Conservation (phyloP, 1,140 invertebrate genomes). For the Cardiocondyla obscurior region DNA sequence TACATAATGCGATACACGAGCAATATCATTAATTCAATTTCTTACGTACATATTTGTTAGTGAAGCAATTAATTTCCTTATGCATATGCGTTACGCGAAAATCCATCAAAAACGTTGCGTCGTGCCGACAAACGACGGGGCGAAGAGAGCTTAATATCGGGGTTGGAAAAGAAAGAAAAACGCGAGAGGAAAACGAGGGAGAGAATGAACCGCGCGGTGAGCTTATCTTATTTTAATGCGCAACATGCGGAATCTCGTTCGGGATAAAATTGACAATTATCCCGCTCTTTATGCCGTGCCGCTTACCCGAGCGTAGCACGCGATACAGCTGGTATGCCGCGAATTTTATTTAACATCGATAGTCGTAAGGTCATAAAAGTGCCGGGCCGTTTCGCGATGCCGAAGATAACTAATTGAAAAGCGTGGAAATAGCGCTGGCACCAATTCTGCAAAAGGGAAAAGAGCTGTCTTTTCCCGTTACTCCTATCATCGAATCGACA, state of each 20-base stretch:
- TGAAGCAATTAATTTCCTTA: no score
- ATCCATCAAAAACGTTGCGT: constrained; percentile 10
- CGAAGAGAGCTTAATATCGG: constrained; percentile 8
- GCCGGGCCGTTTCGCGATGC: background rate
- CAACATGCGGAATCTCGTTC: constrained; percentile 15
- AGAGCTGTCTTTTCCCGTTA: background rate
- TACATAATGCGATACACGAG: no score
- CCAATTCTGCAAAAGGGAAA: background rate
- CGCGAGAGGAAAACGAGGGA: background rate
- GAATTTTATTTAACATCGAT: constrained; percentile 54
- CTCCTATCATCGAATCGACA: background rate
- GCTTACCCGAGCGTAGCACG: constrained; percentile 18
- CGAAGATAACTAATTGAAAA: constrained; percentile 49
- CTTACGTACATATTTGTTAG: no score
- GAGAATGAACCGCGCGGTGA: constrained; percentile 10
- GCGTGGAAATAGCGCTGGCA: constrained; percentile 16
- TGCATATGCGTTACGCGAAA: no score
- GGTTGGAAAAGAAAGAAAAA: constrained; percentile 6
- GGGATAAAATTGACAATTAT: constrained; percentile 57
- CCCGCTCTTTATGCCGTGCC: constrained; percentile 39
- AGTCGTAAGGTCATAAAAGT: constrained; percentile 50
- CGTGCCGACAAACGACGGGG: constrained; percentile 22
- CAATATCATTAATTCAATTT: no score
- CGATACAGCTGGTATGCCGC: constrained; percentile 21
- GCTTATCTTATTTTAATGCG: constrained; percentile 57